Percentiles rank a stretch among this genome's conserved stretches.
Evolutionary conservation across 35 echinoderm and acorn worm genomes (phyloP).

Genomic region (Lytechinus variegatus): DNA sequence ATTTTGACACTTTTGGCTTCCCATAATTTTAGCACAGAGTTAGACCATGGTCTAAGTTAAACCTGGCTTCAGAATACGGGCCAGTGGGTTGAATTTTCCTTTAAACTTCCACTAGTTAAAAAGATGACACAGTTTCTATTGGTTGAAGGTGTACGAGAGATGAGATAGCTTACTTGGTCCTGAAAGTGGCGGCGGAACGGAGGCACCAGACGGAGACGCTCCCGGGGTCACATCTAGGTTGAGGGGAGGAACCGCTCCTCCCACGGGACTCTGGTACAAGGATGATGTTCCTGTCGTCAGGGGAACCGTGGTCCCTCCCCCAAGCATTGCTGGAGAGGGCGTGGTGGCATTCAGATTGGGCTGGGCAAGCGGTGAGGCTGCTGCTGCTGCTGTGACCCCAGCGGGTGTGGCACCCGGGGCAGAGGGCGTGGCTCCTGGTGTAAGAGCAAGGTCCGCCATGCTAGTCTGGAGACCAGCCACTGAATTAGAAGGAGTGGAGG

Average conservation of each 20-base stretch:
- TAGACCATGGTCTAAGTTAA: too few relatives aligned
- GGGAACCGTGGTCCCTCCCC: slow-evolving; percentile 16
- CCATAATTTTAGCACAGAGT: too few relatives aligned
- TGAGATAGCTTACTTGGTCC: slow-evolving; percentile 43
- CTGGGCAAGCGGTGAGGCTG: slow-evolving; percentile 11
- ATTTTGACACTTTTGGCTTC: too few relatives aligned
- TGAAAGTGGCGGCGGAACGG: not conserved
- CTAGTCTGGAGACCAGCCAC: slow-evolving; percentile 58
- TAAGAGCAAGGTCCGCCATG: slow-evolving; percentile 55
- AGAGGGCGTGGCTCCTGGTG: slow-evolving; percentile 47
- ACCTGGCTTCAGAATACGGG: too few relatives aligned
- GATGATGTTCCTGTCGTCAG: not conserved
- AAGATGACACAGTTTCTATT: too few relatives aligned
- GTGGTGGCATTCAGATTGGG: not conserved
- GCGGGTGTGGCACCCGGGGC: not conserved
- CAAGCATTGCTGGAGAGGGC: slow-evolving; percentile 25
- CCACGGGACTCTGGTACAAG: slow-evolving; percentile 22
- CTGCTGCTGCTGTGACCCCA: not conserved
- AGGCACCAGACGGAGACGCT: slow-evolving; percentile 14
- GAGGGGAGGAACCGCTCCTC: not conserved
- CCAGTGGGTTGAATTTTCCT: too few relatives aligned
- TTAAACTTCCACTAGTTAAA: too few relatives aligned
- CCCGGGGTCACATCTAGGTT: slow-evolving; percentile 12
- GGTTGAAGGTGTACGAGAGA: not conserved
- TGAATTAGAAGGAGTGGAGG: slow-evolving; percentile 76